Conservation (phyloP, 2,113 vertebrate species). For the Dendropsophus ebraccatus region DNA sequence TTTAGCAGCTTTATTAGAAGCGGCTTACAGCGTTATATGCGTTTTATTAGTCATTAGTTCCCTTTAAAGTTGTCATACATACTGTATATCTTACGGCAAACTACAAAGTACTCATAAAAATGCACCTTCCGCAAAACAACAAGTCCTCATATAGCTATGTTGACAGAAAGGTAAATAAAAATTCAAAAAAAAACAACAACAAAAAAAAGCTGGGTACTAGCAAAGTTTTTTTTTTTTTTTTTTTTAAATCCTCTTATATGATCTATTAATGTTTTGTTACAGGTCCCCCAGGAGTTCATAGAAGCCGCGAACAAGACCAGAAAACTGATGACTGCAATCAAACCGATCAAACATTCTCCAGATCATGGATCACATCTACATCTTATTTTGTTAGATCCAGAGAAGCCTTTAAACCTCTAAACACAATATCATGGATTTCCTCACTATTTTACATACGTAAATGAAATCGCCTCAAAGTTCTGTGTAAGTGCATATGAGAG, state of each 20-base stretch:
- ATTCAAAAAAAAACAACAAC: background rate
- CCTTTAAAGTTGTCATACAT: no score
- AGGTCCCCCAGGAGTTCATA: background rate
- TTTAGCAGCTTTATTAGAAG: no score
- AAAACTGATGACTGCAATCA: background rate
- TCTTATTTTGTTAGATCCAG: background rate
- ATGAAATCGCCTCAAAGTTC: background rate
- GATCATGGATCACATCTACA: background rate
- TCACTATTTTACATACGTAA: background rate
- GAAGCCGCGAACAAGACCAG: no score
- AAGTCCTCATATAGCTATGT: no score
- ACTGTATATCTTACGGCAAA: no score
- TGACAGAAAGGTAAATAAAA: no score
- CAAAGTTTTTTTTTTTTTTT: background rate
- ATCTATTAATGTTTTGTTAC: background rate
- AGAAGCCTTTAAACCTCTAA: background rate
- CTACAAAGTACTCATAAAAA: no score
- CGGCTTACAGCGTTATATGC: no score
- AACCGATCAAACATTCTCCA: background rate
- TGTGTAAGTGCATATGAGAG: constrained; percentile 15
- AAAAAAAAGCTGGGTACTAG: no score
- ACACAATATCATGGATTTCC: constrained; percentile 3
- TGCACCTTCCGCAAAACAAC: no score
- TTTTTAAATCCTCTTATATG: background rate
- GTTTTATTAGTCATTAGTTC: no score